Percentiles rank a stretch among this genome's conserved stretches.
Evolutionary conservation across 2,797 vertebrate genomes (phyloP).

Genomic region (Pseudomugil tenellus): DNA sequence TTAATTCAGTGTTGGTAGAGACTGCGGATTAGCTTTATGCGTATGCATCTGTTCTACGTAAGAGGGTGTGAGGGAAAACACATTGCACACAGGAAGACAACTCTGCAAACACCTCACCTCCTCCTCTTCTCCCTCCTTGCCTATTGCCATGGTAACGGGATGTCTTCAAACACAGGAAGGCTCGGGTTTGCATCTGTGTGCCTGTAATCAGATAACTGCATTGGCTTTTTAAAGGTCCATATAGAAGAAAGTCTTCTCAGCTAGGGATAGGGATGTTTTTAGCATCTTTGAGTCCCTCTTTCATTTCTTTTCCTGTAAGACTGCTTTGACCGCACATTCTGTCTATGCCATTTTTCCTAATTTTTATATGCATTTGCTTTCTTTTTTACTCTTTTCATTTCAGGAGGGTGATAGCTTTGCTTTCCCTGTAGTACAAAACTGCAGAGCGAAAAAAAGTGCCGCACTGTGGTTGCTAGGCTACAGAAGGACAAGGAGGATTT

Average conservation of each 20-base stretch:
- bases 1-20: slow-evolving; percentile 62
- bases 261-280: slow-evolving; percentile 10
- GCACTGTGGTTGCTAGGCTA: slow-evolving; percentile 82
- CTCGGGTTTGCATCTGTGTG: slow-evolving; percentile 28
- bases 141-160: slow-evolving; percentile 79
- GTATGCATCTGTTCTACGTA: slow-evolving; percentile 58
- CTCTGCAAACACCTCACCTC: slow-evolving; percentile 65
- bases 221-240: slow-evolving; percentile 7
- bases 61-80: slow-evolving; percentile 64
- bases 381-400: slow-evolving; percentile 29
- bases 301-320: slow-evolving; percentile 16
- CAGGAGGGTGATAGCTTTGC: slow-evolving; percentile 19
- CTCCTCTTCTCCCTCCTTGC: slow-evolving; percentile 47
- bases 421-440: slow-evolving; percentile 46
- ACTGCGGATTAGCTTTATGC: slow-evolving; percentile 60
- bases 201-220: slow-evolving; percentile 34
- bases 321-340: background rate
- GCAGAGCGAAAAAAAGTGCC: slow-evolving; percentile 53
- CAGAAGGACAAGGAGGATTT: slow-evolving; percentile 68
- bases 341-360: background rate
- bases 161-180: slow-evolving; percentile 65
- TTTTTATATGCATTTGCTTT: slow-evolving; percentile 14
- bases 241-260: slow-evolving; percentile 22
- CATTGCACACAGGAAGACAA: slow-evolving; percentile 67
- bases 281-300: slow-evolving; percentile 6